Evolutionary conservation across 2,113 vertebrate species (phyloP).

Genomic region (Anarrhichthys ocellatus): DNA sequence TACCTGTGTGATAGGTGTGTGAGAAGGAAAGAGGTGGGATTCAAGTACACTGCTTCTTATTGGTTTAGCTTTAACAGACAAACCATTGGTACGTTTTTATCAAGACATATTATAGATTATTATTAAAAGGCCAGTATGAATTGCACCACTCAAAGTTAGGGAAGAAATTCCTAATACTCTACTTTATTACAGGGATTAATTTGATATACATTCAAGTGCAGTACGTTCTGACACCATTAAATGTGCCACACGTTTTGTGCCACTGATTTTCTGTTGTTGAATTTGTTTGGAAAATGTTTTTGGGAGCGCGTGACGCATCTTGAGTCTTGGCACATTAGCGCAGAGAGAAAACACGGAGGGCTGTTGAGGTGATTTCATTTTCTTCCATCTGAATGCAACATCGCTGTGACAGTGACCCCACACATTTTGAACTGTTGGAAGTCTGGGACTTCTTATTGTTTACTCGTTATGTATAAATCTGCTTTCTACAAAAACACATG

Average conservation of each 20-base stretch:
- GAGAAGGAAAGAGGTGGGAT: slow-evolving; percentile 7
- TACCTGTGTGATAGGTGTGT: slow-evolving; percentile 19
- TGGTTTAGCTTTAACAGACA: slow-evolving; percentile 32
- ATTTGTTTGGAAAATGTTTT: slow-evolving; percentile 1
- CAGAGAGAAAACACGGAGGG: slow-evolving; percentile 6
- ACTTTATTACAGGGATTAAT: slow-evolving; percentile 33
- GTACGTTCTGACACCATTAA: slow-evolving; percentile 20
- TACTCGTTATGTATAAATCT: slow-evolving; percentile 43
- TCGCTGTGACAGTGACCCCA: slow-evolving; percentile 26
- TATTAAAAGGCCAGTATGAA: slow-evolving; percentile 6
- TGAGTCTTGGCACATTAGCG: neutral
- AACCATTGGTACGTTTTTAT: neutral
- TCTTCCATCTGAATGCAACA: slow-evolving; percentile 31
- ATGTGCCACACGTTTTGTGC: slow-evolving; percentile 7
- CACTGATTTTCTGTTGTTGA: neutral
- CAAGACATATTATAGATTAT: neutral
- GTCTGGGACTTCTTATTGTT: slow-evolving; percentile 58
- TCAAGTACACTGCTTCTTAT: neutral
- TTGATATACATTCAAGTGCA: slow-evolving; percentile 10
- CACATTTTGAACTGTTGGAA: slow-evolving; percentile 30
- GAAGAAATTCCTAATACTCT: neutral
- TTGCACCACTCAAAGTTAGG: slow-evolving; percentile 16
- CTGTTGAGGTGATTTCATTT: slow-evolving; percentile 38
- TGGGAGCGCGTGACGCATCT: neutral
- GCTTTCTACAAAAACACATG: slow-evolving; percentile 56